phyloP scores from a whole-genome alignment of 1,140 invertebrate genomes.

The Brachystomella parvula region DNA sequence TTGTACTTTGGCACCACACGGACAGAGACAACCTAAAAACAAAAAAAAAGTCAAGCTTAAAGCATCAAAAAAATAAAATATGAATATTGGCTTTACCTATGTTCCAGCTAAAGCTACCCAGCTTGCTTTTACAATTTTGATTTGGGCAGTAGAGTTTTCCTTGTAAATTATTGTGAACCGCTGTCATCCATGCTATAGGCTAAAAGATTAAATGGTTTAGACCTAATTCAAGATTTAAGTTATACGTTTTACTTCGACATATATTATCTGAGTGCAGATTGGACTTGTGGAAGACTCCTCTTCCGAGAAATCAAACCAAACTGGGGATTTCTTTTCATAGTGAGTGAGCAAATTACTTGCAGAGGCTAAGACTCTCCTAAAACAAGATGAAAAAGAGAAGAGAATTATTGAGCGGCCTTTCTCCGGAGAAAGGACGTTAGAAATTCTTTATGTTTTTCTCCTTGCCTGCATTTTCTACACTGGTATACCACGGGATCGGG shows the following conservation, averaged over 20 bases:
- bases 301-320: constrained; percentile 31
- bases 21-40: constrained; percentile 63
- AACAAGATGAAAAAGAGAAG: constrained; percentile 5
- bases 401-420: background rate
- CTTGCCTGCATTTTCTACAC: constrained; percentile 62
- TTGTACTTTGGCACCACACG: constrained; percentile 71
- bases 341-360: constrained; percentile 69
- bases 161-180: constrained; percentile 57
- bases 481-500: constrained; percentile 72
- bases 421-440: background rate
- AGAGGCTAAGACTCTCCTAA: constrained; percentile 60
- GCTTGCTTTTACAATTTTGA: constrained; percentile 59
- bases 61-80: constrained; percentile 5
- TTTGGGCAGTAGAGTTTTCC: constrained; percentile 74
- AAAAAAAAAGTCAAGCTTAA: constrained; percentile 17
- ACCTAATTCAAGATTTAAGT: too few relatives aligned
- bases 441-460: background rate
- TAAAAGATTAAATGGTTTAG: too few relatives aligned
- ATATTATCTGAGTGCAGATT: constrained; percentile 61
- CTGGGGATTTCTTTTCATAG: constrained; percentile 32
- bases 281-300: constrained; percentile 32
- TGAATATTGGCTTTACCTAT: constrained; percentile 50
- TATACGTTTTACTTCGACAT: too few relatives aligned
- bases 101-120: constrained; percentile 76
- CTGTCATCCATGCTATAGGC: constrained; percentile 71